Evolutionary conservation across 2,888 invertebrate species (phyloP).

Genomic region (Congeria kusceri): DNA sequence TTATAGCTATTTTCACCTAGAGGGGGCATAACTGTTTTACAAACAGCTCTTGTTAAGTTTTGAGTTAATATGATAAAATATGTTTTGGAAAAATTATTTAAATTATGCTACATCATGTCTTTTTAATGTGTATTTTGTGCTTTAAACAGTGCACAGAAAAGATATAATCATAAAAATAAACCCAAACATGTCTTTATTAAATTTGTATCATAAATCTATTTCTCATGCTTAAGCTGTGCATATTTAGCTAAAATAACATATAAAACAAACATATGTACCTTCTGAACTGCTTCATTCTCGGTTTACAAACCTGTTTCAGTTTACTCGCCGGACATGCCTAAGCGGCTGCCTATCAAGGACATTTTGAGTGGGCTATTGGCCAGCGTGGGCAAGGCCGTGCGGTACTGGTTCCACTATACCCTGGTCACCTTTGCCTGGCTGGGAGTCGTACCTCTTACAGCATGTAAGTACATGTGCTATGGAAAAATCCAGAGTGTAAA

Average conservation of each 20-base stretch:
- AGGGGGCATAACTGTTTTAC: too few species aligned
- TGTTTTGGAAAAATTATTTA: too few species aligned
- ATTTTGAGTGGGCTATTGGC: slow-evolving; percentile 95
- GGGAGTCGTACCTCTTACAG: slow-evolving; percentile 97
- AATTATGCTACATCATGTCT: too few species aligned
- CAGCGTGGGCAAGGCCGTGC: slow-evolving; percentile 95
- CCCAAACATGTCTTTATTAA: too few species aligned
- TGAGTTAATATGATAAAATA: too few species aligned
- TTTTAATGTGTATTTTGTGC: too few species aligned
- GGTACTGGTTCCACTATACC: slow-evolving; percentile 99
- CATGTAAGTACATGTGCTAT: slow-evolving; percentile 91
- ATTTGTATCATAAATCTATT: too few species aligned
- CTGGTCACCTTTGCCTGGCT: slow-evolving; percentile 99
- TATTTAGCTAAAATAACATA: neutral
- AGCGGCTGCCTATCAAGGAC: slow-evolving; percentile 96
- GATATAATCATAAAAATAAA: too few species aligned
- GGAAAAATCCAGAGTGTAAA: too few species aligned
- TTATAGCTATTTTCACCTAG: too few species aligned
- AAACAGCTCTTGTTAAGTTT: too few species aligned
- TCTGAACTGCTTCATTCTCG: neutral
- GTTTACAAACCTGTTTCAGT: slow-evolving; percentile 86
- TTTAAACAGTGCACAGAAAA: too few species aligned
- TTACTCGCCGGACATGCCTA: slow-evolving; percentile 99
- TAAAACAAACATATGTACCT: neutral
- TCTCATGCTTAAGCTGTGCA: neutral